Evolutionary conservation across 2,113 vertebrate species (phyloP), one percentile per base, ranked within the genome.

Genomic region (Notiomystis cincta): DNA sequence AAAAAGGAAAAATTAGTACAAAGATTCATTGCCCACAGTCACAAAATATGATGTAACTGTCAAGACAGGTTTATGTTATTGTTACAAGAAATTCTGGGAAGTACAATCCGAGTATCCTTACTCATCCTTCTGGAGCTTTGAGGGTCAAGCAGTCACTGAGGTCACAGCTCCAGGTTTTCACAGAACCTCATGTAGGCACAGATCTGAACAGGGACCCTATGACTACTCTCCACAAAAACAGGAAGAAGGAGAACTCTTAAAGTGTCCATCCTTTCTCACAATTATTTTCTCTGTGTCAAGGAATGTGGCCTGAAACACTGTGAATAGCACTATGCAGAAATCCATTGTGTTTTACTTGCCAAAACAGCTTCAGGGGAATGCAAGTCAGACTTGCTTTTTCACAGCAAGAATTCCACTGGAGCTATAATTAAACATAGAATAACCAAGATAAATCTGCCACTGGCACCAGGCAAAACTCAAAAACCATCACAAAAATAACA

Each of bases 401-500:
- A 73, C n/a, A 82, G 57, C 58, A 92, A 89, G 27, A 85, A 89
- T 90, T 89, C 67, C 24, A 40, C 33, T 87, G 56, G 23, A 82
- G 87, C n/a, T 81, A 71, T 78, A 95, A 94, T 95, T 94, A 91
- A 96, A 95, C 23, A 81, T 7, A 54, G 65, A 79, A 89, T 35
- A 3, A 70, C 21, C 15, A 85, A 79, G 61, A 90, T 28, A 82
- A 73, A 95, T 90, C 61, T 69, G 42, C 64, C 62, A 82, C 5
- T 58, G 30, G 27, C 42, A 93, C 42, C 53, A 81, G 9, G 33
- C 64, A 95, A 94, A 86, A 45, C 47, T 80, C 56, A 61, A 73
- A 95, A 91, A 35, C 3, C 30, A 44, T 40, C 23, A 67, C 50
- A 85, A 80, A 76, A 87, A 73, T 22, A 93, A 75, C 50, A 76